A percentile compares a stretch with the other conserved stretches of the same genome.
Conservation (phyloP, 2,888 invertebrate genomes). For the Synanthedon tipuliformis region DNA sequence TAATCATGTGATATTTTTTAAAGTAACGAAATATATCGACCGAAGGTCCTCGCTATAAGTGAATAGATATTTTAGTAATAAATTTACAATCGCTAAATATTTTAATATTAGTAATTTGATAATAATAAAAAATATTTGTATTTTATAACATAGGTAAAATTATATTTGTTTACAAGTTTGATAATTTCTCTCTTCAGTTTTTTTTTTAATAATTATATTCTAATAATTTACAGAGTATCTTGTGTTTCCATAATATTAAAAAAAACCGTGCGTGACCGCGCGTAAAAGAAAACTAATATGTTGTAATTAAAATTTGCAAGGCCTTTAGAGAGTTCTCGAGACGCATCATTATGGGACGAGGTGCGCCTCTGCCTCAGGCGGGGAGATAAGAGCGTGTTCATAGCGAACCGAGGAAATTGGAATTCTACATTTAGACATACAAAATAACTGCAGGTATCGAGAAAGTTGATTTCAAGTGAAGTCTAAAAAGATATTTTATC, state of each 20-base stretch:
- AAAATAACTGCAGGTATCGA: background rate
- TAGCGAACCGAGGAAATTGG: background rate
- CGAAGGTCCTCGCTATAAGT: no score
- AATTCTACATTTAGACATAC: background rate
- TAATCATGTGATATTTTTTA: no score
- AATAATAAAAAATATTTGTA: no score
- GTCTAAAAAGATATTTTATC: background rate
- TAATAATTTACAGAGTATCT: background rate
- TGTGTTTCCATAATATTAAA: background rate
- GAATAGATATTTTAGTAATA: no score
- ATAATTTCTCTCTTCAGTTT: no score
- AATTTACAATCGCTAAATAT: no score
- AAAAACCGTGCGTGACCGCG: conserved; percentile 31
- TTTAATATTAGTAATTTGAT: no score
- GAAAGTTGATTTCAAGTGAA: background rate
- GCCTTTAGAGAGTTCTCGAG: conserved; percentile 50
- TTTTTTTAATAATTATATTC: background rate
- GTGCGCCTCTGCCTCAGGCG: conserved; percentile 19
- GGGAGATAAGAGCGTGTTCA: background rate
- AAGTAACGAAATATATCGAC: no score
- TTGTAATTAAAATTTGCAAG: conserved; percentile 45
- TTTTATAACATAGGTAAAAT: no score
- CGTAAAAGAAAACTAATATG: conserved; percentile 30
- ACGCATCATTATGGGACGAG: conserved; percentile 59
- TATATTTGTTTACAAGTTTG: no score